Base-by-base conservation (phyloP, 2,797 vertebrate genomes). In the Trichosurus vulpecula region DNA sequence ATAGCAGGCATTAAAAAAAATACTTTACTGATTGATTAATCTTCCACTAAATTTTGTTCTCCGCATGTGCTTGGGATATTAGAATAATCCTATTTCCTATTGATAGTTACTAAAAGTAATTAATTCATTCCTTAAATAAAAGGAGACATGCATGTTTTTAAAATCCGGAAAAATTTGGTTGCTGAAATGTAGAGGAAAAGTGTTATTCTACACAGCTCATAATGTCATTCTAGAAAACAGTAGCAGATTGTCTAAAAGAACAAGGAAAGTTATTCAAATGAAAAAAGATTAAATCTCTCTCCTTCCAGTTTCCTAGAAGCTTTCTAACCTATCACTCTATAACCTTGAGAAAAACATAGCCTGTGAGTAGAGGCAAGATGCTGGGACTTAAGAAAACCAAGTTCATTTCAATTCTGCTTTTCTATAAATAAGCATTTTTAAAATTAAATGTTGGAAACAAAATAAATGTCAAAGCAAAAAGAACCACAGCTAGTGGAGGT, bases 291-390 rank as follows among this genome's bases (percentile, higher is more conserved):
- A 10, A 0, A 55, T 57, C 90, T 57, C 87, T 95, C 54, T 91
- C 93, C 92, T 96, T 97, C 81, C 57, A 97, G 92, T 66, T 57
- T 96, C 74, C 93, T 52, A 74, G 74, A 97, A 96, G 52, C 19
- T 74, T 95, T 74, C 91, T 95, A n/a, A 47, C 9, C 94, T 97
- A 30, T 19, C 94, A 96, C 13, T 95, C 51, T 51, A 30, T 35
- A 95, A 54, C n/a, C 30, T 35, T 96, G 52, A 92, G 35, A 54
- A 95, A 96, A 96, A 12, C 94, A 29, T 41, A 95, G 1, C 41
- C 54, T 9, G 11, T 54, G 35, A 95, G 57, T 6, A 94, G 29
- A 55, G 54, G 52, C 3, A 47, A 53, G 30, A 27, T 30, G 90
- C 93, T 51, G 41, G 25, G 1, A n/a, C 94, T 66, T 94, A 90